Percentiles rank a stretch among this genome's conserved stretches.
Evolutionary conservation across 2,113 vertebrate genomes (phyloP).

Genomic region (Centropus unirufus): DNA sequence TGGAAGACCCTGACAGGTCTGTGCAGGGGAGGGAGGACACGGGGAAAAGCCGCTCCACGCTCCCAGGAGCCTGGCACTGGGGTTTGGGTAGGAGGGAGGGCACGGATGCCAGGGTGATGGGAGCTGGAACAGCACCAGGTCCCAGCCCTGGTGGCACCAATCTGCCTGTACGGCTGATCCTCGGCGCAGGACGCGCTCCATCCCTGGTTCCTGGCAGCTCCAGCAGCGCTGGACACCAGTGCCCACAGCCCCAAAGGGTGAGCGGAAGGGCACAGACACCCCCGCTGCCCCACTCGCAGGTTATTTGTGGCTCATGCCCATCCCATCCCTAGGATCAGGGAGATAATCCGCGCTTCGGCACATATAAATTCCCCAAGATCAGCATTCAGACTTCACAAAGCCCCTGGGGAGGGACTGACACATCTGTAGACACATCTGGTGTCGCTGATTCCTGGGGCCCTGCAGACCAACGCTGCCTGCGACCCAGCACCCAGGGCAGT

Average conservation of each 20-base stretch:
- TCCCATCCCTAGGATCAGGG: not conserved
- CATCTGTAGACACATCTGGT: not conserved
- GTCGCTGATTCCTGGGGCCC: not conserved
- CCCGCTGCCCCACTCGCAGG: not conserved
- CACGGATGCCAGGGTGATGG: accelerated
- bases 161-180: not conserved
- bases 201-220: accelerated
- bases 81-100: not conserved
- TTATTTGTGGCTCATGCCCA: not conserved
- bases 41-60: not conserved
- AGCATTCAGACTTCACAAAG: accelerated
- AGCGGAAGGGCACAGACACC: not conserved
- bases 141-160: not conserved
- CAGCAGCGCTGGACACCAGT: not conserved
- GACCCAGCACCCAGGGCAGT: accelerated
- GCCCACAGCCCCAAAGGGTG: not conserved
- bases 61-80: not conserved
- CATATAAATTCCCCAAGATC: not conserved
- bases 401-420: not conserved
- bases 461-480: not conserved
- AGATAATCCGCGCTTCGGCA: not conserved
- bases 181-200: not conserved
- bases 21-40: accelerated
- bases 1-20: accelerated
- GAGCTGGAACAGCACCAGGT: not conserved